These are phyloP conservation scores for Machimus atricapillus DNA, from an alignment of 2,888 invertebrate genomes.

Conservation along the genomic window DNA sequence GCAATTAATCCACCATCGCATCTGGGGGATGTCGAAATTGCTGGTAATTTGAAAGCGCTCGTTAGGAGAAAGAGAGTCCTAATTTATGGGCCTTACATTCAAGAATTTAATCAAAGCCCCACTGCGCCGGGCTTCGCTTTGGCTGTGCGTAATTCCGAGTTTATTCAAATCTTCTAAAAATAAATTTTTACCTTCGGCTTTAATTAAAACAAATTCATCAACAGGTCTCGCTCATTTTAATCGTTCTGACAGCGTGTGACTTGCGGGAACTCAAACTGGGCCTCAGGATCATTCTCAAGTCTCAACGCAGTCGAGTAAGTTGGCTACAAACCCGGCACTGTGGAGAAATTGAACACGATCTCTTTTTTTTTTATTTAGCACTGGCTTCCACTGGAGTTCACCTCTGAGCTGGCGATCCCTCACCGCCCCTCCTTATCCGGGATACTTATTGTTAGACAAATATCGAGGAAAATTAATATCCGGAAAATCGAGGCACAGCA, in stretches of 20 bases:
- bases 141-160: neutral
- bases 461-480: neutral
- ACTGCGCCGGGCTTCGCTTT: neutral
- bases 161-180: conserved; percentile 2
- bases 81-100: conserved; percentile 4
- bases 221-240: neutral
- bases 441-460: neutral
- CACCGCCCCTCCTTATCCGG: too few relatives aligned
- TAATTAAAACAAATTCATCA: conserved; percentile 26
- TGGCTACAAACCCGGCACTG: neutral
- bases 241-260: neutral
- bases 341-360: neutral
- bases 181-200: conserved; percentile 15
- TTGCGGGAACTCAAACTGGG: neutral
- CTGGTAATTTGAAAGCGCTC: neutral
- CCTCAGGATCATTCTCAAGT: neutral
- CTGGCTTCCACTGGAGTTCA: neutral
- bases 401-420: neutral
- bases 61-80: neutral
- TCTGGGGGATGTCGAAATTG: neutral
- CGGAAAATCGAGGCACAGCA: neutral
- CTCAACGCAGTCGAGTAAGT: neutral
- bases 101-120: conserved; percentile 28
- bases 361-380: neutral
- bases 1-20: neutral